Base-by-base conservation (phyloP, 2,113 vertebrate species). In the Semnornis frantzii region DNA sequence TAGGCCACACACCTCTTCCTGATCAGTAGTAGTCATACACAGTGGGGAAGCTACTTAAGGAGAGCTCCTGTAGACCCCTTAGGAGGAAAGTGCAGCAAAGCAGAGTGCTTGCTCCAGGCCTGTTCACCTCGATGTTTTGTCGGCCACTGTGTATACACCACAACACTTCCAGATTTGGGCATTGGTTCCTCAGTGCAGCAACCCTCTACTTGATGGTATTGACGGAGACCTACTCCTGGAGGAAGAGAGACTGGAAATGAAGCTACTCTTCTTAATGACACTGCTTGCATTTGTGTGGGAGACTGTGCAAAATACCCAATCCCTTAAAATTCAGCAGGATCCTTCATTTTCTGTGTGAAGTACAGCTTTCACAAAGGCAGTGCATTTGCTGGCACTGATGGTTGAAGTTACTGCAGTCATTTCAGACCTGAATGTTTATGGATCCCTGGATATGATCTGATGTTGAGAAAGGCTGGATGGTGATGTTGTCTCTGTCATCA, bases 401-500 rank as follows among this genome's bases (percentile, higher is more conserved):
- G 66, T n/a, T 75, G 84, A 62, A 89, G 66, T 66, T 78, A 17
- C 84, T 79, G 62, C 91, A 70, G 54, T 68, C 66, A 62, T 75
- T 80, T 82, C 48, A 62, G 65, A 58, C 21, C 28, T 55, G 46
- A 79, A 71, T 85, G 59, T 75, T 86, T 57, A 48, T 30, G 39
- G 20, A 42, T 90, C 10, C 52, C 79, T 70, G 39, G 85, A 57
- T 64, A 44, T 74, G 89, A 28, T 34, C 5, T 30, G 87, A 12
- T 86, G 44, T 25, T 89, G 57, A 80, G 82, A 77, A 64, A 62
- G 62, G 62, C 44, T 8, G 5, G 42, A 24, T 73, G 44, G 31
- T 91, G 82, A 3, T 70, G 68, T 34, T 90, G 82, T 95, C n/a
- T 95, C 70, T 95, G 76, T 92, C 82, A 42, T 73, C 39, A 25